Evolutionary conservation across 2,888 invertebrate species (phyloP), one percentile per base, ranked within the genome.

Genomic region (Coleophora deauratella): DNA sequence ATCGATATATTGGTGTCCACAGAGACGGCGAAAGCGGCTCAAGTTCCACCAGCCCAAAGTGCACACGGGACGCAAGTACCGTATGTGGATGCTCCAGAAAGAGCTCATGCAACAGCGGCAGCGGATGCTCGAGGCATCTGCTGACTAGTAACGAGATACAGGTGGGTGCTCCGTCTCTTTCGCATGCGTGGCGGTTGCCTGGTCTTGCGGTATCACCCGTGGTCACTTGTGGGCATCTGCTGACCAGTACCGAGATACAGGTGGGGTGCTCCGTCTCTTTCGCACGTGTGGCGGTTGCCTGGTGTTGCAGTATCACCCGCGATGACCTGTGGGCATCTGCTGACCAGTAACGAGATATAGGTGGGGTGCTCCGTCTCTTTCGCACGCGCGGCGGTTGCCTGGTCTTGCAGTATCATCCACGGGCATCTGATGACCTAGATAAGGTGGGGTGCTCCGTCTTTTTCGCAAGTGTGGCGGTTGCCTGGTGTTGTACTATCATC

Each of bases 31-130:
- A 90, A 89, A 88, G 85, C 88, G 89, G 80, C 90, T 92, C 86
- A 92, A 92, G 85, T 94, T 95, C 89, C 91, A 93, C 86, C 89
- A 94, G 89, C 91, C 93, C 88, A 95, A 95, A 86, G 90, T 93
- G 82, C 94, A 94, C 85, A 92, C 91, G 84, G 92, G 93, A 87
- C 88, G 91, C 76, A 87, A 87, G 81, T 85, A 87, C 71, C 86
- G 80, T 69, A 84, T 86, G 88, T 87, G 82, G 87, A 78, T 88
- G 88, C 84, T 86, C 72, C 85, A 87, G 52, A 87, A 90, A 86
- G 87, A 89, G 76, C 82, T 88, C 71, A 70, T 88, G 87, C 86
- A 84, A 70, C 70, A 86, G 68, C 67, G 82, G 66, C 61, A 60
- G 55, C 76, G 86, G 55, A 54, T 85, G 73, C 76, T 82, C 74